Percentiles rank a stretch among this genome's conserved stretches.
Evolutionary conservation across 2,113 vertebrate species (phyloP).

Genomic region (Solea senegalensis): DNA sequence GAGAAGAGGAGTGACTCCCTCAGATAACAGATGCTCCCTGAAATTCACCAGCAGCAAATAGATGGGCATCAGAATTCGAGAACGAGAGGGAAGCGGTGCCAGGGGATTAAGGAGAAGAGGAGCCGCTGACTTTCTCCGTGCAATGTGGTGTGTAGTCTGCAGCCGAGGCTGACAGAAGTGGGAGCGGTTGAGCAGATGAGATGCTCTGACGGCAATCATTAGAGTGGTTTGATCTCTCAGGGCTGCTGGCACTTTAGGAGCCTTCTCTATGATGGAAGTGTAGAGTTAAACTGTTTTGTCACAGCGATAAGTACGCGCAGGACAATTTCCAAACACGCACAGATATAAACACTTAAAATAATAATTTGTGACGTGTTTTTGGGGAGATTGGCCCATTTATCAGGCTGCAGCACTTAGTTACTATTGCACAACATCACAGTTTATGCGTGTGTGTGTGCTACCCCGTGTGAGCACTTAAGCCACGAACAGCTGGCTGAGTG

Average conservation of each 20-base stretch:
- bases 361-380: neutral
- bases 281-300: neutral
- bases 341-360: conserved; percentile 9
- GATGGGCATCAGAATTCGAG: conserved; percentile 40
- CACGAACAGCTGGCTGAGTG: neutral
- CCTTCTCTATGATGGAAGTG: conserved; percentile 8
- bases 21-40: conserved; percentile 48
- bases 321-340: neutral
- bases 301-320: neutral
- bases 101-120: conserved; percentile 31
- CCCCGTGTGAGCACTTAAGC: neutral
- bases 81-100: conserved; percentile 28
- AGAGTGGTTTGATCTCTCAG: conserved; percentile 32
- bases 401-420: neutral
- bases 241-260: conserved; percentile 20
- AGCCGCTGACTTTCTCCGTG: conserved; percentile 29
- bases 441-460: neutral
- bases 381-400: conserved; percentile 12
- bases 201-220: conserved; percentile 22
- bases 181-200: conserved; percentile 33
- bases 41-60: conserved; percentile 40
- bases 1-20: conserved; percentile 8
- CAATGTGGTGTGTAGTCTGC: conserved; percentile 3
- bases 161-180: conserved; percentile 43
- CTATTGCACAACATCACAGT: neutral